Conservation (phyloP, 2,113 vertebrate species). For the Carassius gibelio region DNA sequence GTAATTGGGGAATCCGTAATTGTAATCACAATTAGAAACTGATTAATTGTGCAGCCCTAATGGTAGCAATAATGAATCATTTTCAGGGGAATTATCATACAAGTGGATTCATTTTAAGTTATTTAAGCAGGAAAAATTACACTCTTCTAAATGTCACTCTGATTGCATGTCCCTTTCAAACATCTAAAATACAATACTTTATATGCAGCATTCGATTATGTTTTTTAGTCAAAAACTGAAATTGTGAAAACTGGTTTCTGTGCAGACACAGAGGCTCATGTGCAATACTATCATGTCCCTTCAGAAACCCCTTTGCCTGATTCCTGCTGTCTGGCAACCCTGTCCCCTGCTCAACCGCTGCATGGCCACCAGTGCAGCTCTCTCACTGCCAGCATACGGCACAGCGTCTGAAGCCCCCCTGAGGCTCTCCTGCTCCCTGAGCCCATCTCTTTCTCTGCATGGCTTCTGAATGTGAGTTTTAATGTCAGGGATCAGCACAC, state of each 20-base stretch:
- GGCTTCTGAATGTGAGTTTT: background rate
- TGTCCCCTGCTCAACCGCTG: slow-evolving; percentile 26
- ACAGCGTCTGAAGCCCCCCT: slow-evolving; percentile 17
- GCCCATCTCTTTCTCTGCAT: slow-evolving; percentile 2
- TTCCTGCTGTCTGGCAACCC: slow-evolving; percentile 26
- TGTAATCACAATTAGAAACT: too few relatives aligned
- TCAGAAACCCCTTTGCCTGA: background rate
- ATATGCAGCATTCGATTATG: background rate
- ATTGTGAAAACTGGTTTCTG: background rate
- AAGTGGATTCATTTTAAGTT: background rate
- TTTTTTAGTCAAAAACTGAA: background rate
- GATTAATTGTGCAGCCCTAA: too few relatives aligned
- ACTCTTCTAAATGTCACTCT: background rate
- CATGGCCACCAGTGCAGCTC: slow-evolving; percentile 14
- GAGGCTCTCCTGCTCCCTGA: slow-evolving; percentile 7
- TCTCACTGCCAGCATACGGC: slow-evolving; percentile 22
- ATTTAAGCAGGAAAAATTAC: background rate
- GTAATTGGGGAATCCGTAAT: too few relatives aligned
- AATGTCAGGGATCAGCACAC: slow-evolving; percentile 6
- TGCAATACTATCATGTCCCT: background rate
- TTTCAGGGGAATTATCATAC: background rate
- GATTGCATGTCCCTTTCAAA: too few relatives aligned
- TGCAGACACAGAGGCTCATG: background rate
- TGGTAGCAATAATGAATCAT: background rate
- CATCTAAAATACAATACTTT: too few relatives aligned